These are phyloP conservation scores for Lucilia sericata DNA, from an alignment of 1,140 invertebrate species.

Conservation along the genomic window DNA sequence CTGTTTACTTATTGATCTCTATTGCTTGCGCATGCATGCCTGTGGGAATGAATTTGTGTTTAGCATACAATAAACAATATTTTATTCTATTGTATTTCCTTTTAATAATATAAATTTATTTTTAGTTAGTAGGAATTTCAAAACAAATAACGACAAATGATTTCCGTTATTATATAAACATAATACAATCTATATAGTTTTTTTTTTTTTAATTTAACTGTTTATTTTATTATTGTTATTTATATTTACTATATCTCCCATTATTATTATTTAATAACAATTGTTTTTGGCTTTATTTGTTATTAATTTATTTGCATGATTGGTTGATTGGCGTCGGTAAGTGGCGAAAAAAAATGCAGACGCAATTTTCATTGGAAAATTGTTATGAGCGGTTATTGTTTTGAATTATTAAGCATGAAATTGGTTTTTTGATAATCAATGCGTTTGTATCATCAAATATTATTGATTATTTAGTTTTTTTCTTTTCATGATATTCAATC, in stretches of 20 bases:
- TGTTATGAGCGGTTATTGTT: neutral
- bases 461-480: too few species aligned
- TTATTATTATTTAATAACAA: constrained; percentile 10
- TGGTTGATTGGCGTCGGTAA: neutral
- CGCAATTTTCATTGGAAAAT: neutral
- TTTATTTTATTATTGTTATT: constrained; percentile 9
- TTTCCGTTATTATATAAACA: neutral
- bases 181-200: too few species aligned
- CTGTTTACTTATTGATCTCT: too few species aligned
- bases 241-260: neutral
- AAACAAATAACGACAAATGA: neutral
- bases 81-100: neutral
- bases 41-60: neutral
- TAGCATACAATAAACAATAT: neutral
- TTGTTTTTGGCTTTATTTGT: neutral
- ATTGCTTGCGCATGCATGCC: too few species aligned
- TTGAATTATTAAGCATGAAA: constrained; percentile 19
- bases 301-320: constrained; percentile 24
- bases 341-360: too few species aligned
- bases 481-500: too few species aligned
- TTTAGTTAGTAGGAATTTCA: neutral
- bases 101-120: neutral
- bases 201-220: neutral
- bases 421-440: neutral
- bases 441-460: too few species aligned